Conservation (phyloP, 1,140 invertebrate species). For the Heliothis virescens region DNA sequence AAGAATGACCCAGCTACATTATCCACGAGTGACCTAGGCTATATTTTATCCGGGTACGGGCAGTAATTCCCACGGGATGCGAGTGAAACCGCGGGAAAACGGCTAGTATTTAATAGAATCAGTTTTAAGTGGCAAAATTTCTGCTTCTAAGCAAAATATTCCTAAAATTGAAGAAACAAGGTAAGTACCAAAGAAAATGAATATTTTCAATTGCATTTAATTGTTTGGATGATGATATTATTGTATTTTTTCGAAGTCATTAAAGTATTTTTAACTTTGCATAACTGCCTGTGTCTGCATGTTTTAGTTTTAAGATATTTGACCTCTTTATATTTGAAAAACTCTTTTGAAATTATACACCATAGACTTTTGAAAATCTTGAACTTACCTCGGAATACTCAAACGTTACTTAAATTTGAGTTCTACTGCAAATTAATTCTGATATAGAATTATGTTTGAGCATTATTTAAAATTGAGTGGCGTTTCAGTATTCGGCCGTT, state of each 20-base stretch:
- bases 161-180: background rate
- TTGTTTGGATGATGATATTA: slow-evolving; percentile 28
- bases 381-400: background rate
- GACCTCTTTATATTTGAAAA: background rate
- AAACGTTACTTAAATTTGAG: background rate
- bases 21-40: no score
- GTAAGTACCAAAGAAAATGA: slow-evolving; percentile 7
- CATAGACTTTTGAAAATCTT: background rate
- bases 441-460: no score
- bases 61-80: no score
- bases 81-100: no score
- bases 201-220: background rate
- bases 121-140: no score
- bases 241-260: background rate
- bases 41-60: no score
- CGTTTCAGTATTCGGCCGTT: no score
- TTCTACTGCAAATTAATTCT: no score
- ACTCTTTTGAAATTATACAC: no score
- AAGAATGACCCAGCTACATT: no score
- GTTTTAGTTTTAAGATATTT: slow-evolving; percentile 27
- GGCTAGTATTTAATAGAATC: no score
- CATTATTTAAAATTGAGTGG: no score
- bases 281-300: slow-evolving; percentile 21
- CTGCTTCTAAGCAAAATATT: background rate
- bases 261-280: slow-evolving; percentile 35